Percentiles rank a stretch among this genome's conserved stretches.
Evolutionary conservation across 2,797 vertebrate genomes (phyloP).

Genomic region (Chaetophractus vellerosus): DNA sequence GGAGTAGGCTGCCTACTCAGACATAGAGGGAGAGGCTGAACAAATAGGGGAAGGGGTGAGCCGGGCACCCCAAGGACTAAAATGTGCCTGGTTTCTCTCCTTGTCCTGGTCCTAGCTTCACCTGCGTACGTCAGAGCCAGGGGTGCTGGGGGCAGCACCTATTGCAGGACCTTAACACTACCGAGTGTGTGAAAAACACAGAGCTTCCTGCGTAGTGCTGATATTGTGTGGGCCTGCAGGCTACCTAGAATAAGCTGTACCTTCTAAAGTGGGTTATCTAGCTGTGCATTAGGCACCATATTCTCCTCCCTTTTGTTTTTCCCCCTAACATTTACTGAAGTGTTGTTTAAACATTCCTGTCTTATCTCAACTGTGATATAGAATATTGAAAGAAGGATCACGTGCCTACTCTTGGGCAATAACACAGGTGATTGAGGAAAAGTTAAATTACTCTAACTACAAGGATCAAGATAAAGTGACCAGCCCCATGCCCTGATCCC

Average conservation of each 20-base stretch:
- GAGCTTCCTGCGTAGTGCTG: not conserved
- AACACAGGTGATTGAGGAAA: not conserved
- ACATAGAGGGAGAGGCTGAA: not conserved
- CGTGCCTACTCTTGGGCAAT: slow-evolving; percentile 40
- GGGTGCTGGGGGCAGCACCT: not conserved
- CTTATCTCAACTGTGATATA: slow-evolving; percentile 59
- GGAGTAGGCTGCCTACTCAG: not conserved
- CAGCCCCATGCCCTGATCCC: not conserved
- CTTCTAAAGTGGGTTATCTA: slow-evolving; percentile 9
- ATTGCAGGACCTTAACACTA: not conserved
- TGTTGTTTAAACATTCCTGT: slow-evolving; percentile 44
- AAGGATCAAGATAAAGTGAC: not conserved
- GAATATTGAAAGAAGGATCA: slow-evolving; percentile 66
- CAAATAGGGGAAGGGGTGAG: not conserved
- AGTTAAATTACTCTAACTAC: slow-evolving; percentile 27
- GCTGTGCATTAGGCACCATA: not conserved
- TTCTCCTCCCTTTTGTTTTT: slow-evolving; percentile 44
- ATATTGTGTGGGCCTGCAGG: not conserved
- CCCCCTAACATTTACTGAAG: slow-evolving; percentile 59
- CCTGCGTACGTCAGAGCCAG: not conserved
- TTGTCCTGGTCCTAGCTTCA: not conserved
- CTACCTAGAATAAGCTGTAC: not conserved
- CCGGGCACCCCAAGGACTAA: not conserved
- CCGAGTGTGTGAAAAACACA: not conserved
- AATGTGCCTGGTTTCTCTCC: not conserved